Evolutionary conservation across 2,113 vertebrate genomes (phyloP), one percentile per base, ranked within the genome.

Genomic region (Dermatemys mawii): DNA sequence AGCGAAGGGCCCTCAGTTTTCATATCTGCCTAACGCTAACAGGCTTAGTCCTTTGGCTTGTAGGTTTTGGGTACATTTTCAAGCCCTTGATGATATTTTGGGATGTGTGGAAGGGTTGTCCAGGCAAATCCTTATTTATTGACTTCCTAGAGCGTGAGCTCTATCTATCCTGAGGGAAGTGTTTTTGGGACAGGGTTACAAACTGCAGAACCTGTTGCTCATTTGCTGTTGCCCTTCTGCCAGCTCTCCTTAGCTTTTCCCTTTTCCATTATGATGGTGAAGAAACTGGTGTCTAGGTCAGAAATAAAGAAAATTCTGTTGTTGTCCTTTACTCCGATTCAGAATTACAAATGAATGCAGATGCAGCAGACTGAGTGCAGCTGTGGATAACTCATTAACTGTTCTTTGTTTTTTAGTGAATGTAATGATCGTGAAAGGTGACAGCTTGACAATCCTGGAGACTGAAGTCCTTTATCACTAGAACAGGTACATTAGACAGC

Each of bases 401-500:
- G 38, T 5, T 49, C 13, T 76, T 90, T 95, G 44, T 11, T 82
- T 97, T 89, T 78, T 50, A 92, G 91, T 80, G 90, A 57, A 73
- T 84, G 78, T 90, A 84, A 55, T 10, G 8, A 21, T 82, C 80
- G 83, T 89, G 63, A 83, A 90, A 8, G 49, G 80, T 78, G 41
- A 82, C 95, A 57, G 57, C 75, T 94, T 81, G 84, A 29, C 80
- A 38, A 46, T 51, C 53, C 87, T 85, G 81, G 63, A 93, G 80
- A 24, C 78, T 51, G 87, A 86, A 86, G 24, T 1, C 0, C 13
- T 84, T 82, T 86, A 13, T 82, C 88, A 81, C 84, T 81, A 83
- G 78, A 95, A 83, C 80, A 93, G 94, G 96, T 96, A 93, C 46
- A 5, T 86, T 95, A 79, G 41, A 29, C n/a, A 90, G 70, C 81